phyloP scores from a whole-genome alignment of 2,888 invertebrate species.

The Drosophila robusta region DNA sequence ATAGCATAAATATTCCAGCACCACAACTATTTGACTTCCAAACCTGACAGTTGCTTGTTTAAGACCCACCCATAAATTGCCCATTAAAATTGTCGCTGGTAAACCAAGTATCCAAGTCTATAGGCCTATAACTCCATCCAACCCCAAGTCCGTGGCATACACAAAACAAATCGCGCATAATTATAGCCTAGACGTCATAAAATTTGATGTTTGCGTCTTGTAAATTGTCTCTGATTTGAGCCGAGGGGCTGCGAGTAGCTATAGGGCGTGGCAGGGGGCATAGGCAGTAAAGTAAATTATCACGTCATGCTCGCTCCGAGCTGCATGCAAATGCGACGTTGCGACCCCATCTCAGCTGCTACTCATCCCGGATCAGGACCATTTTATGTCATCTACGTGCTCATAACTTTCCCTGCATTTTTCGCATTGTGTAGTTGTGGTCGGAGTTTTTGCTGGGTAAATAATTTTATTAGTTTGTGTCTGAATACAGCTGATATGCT shows the following conservation, averaged over 20 bases:
- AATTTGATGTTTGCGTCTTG: conserved; percentile 63
- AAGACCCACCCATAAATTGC: conserved; percentile 35
- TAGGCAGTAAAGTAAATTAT: conserved; percentile 63
- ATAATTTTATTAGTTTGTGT: conserved; percentile 54
- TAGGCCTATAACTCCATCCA: conserved; percentile 7
- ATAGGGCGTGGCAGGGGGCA: background rate
- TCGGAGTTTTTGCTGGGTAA: conserved; percentile 34
- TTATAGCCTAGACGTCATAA: conserved; percentile 72
- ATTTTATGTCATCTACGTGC: conserved; percentile 72
- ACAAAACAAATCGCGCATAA: conserved; percentile 58
- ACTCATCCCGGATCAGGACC: background rate
- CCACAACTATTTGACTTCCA: conserved; percentile 1
- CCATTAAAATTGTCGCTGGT: conserved; percentile 46
- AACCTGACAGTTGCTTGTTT: conserved; percentile 1
- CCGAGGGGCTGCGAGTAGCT: conserved; percentile 18
- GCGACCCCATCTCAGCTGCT: background rate
- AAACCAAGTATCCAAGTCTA: conserved; percentile 18
- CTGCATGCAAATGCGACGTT: conserved; percentile 48
- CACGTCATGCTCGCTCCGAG: conserved; percentile 51
- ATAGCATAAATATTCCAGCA: conserved; percentile 21
- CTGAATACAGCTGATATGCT: conserved; percentile 27
- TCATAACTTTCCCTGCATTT: conserved; percentile 67
- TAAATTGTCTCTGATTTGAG: conserved; percentile 62
- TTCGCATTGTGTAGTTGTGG: conserved; percentile 29
- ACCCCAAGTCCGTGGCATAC: background rate